phyloP scores from a whole-genome alignment of 2,113 vertebrate genomes.

The Puffinus mauretanicus region DNA sequence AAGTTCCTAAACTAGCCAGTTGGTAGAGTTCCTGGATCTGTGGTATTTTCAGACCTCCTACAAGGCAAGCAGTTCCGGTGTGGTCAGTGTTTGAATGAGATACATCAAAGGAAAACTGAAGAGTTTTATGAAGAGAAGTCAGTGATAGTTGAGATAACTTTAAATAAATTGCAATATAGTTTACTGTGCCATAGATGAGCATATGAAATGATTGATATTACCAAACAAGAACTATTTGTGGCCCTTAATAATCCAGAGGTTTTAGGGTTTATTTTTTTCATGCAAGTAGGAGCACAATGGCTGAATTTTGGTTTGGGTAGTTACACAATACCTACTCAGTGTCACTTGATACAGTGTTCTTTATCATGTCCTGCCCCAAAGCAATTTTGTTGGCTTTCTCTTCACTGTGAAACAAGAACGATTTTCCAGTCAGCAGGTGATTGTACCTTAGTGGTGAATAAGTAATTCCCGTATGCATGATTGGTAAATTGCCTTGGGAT shows the following conservation, averaged over 20 bases:
- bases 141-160: neutral
- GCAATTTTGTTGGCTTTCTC: neutral
- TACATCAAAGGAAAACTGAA: neutral
- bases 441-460: neutral
- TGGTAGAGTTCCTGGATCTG: neutral
- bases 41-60: neutral
- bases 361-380: neutral
- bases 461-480: neutral
- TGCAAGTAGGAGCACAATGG: neutral
- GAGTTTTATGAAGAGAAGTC: neutral
- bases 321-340: neutral
- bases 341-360: neutral
- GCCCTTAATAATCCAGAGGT: neutral
- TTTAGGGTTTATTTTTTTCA: neutral
- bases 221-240: neutral
- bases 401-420: neutral
- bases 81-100: neutral
- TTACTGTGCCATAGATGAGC: neutral
- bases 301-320: neutral
- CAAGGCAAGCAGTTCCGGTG: neutral
- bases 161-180: neutral
- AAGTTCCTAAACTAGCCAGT: neutral
- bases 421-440: constrained; percentile 24
- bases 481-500: constrained; percentile 41
- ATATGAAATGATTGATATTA: neutral